A percentile compares a stretch with the other conserved stretches of the same genome.
Conservation (phyloP, 2,888 invertebrate species). For the Morpho helenor region DNA sequence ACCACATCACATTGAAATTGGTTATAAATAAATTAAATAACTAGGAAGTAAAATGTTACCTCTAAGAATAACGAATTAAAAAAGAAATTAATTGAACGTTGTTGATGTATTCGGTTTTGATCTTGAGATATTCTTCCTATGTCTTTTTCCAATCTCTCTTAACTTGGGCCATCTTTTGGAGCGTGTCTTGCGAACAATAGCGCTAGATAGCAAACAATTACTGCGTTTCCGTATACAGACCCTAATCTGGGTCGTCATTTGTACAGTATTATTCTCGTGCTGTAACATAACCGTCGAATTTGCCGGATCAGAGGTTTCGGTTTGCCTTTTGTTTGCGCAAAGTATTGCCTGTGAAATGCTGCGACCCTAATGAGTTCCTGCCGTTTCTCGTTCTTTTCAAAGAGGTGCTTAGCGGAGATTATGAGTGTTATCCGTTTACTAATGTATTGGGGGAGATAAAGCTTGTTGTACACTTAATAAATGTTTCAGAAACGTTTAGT, state of each 20-base stretch:
- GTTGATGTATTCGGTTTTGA: too few species aligned
- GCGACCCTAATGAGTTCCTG: slow-evolving; percentile 28
- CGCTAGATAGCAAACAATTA: slow-evolving; percentile 56
- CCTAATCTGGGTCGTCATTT: slow-evolving; percentile 45
- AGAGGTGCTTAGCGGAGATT: slow-evolving; percentile 16
- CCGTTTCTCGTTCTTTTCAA: slow-evolving; percentile 20
- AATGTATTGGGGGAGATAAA: slow-evolving; percentile 13
- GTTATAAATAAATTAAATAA: too few species aligned
- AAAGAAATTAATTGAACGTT: too few species aligned
- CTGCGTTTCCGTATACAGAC: slow-evolving; percentile 43
- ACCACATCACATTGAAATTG: too few species aligned
- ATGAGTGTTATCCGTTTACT: slow-evolving; percentile 13
- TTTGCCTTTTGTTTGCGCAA: slow-evolving; percentile 36
- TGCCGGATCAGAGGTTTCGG: slow-evolving; percentile 32
- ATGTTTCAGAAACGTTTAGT: too few species aligned
- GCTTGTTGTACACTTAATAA: neutral
- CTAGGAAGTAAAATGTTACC: too few species aligned
- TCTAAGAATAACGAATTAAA: too few species aligned
- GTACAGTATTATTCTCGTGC: slow-evolving; percentile 34
- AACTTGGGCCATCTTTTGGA: slow-evolving; percentile 6
- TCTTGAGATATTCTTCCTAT: neutral
- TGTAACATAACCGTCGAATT: slow-evolving; percentile 43
- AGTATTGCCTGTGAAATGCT: slow-evolving; percentile 23
- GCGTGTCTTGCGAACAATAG: slow-evolving; percentile 45
- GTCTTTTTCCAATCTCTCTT: neutral